Evolutionary conservation across 2,797 vertebrate species (phyloP), one percentile per base, ranked within the genome.

Genomic region (Neostethus bicornis): DNA sequence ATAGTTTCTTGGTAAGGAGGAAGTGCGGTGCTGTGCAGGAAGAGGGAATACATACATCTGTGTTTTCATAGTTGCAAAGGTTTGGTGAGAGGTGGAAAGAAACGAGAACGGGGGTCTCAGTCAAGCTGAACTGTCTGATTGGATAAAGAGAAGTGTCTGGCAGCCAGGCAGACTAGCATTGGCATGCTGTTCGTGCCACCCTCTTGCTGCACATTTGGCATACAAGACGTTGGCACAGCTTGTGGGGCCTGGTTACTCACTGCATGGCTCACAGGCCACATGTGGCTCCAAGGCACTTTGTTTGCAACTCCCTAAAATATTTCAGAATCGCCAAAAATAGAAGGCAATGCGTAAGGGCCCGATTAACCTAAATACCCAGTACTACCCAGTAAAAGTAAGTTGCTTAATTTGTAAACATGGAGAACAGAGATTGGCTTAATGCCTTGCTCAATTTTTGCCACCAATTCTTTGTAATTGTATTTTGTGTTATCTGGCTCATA

Each of bases 61-160:
- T 72, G 78, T 75, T 72, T 82, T 77, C 79, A 83, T 51, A 46
- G 74, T 70, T 83, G 66, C 54, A 76, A 75, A 80, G 76, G 72
- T 75, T 73, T 17, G 38, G 66, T 75, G 76, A 70, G 81, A 79
- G 73, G 83, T 71, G 73, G 77, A 67, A 73, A 75, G 56, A 80
- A 70, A 85, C 80, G 73, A 81, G 84, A 88, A 83, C 80, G 79
- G 77, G 79, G 80, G 80, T 81, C 80, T 85, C 75, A 71, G 77
- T 88, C 82, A 75, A 82, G 80, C 81, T 72, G 80, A 87, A 89
- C 83, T 85, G 85, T 84, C 84, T 88, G 88, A 86, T 88, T 89
- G 83, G 87, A 88, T 85, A 83, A 86, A 89, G 74, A 86, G 78
- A 78, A 88, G 83, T 74, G 84, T 61, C 84, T 88, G 88, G 86